Conservation (phyloP, 2,797 vertebrate genomes). For the Okamejei kenojei region DNA sequence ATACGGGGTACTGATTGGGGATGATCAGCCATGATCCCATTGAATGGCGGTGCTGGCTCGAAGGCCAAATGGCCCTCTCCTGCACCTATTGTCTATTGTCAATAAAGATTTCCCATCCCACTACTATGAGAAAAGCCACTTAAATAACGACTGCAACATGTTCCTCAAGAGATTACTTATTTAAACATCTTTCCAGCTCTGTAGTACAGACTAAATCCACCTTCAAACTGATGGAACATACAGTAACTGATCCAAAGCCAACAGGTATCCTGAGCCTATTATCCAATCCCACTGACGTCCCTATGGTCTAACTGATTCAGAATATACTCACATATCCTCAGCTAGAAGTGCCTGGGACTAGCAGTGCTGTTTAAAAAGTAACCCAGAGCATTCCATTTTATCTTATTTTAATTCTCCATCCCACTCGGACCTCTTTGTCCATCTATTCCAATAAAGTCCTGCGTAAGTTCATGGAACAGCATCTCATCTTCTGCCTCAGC, state of each 20-base stretch:
- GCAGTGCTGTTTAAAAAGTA: too few species aligned
- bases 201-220: not conserved
- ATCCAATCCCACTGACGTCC: not conserved
- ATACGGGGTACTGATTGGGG: too few species aligned
- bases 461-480: too few species aligned
- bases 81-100: too few species aligned
- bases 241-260: not conserved
- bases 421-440: too few species aligned
- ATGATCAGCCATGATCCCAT: too few species aligned
- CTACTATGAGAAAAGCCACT: not conserved
- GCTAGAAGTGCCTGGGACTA: not conserved
- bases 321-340: not conserved
- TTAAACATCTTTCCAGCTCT: slow-evolving; percentile 4
- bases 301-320: not conserved
- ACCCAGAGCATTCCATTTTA: too few species aligned
- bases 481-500: too few species aligned
- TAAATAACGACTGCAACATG: not conserved
- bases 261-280: not conserved
- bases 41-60: too few species aligned
- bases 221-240: not conserved
- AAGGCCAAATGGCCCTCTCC: too few species aligned
- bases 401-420: too few species aligned
- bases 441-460: too few species aligned
- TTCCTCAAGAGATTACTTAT: not conserved
- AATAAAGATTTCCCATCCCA: not conserved